Base-by-base conservation (phyloP, 2,888 invertebrate species). In the Hesperia comma region DNA sequence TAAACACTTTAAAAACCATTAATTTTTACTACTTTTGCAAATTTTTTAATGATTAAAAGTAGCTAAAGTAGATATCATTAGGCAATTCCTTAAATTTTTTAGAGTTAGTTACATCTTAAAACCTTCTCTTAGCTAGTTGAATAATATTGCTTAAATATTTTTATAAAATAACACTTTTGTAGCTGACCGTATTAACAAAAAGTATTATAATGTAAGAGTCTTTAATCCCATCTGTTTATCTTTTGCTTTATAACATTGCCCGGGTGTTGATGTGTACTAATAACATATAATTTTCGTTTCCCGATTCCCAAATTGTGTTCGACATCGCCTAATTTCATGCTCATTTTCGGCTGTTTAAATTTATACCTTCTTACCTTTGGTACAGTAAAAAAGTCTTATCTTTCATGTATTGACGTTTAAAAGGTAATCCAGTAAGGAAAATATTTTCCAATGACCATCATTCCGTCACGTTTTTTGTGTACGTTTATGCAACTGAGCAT, bases 201-300 rank as follows among this genome's bases (percentile, higher is more conserved):
- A 79, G 80, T 85, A 88, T 82, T 83, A 86, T 87, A 90, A 90
- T 88, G 86, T 88, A 86, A 81, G 79, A 86, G 86, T 87, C 86
- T 82, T 91, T 91, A 91, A 91, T 91, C 88, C 80, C 76, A 82
- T 80, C 82, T 88, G 87, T 91, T 92, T 92, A 92, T 92, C 90
- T 92, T 90, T 91, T 86, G 88, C 88, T 88, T 90, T 88, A 86
- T 85, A 88, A 90, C 88, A 80, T 86, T 88, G 86, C 80, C 78
- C 81, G 80, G 82, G 88, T 92, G 92, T 90, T 90, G 91, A 90
- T 90, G 90, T 86, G 81, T 84, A 78, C 76, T 92, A 92, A 92
- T 92, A 89, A 90, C 84, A 88, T 89, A 78, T 89, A 87, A 92
- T 92, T 92, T 90, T 75, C 80, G 81, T 86, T 87, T 85, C 84